Base-by-base conservation (phyloP, 2,888 invertebrate species). In the Coleophora deauratella region DNA sequence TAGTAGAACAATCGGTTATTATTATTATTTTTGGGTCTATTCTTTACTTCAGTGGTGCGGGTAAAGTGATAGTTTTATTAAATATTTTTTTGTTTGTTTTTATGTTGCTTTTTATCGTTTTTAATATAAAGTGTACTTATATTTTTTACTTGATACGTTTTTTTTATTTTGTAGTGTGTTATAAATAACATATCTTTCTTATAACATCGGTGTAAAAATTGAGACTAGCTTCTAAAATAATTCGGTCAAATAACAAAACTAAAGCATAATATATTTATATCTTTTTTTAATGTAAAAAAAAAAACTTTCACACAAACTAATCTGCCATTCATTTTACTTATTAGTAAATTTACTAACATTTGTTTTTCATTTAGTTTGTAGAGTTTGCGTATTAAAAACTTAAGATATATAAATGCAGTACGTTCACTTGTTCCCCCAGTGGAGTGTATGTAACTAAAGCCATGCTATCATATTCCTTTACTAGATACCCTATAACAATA, bases 201-300 rank as follows among this genome's bases (percentile, higher is more conserved):
- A 34, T 42, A 37, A 28, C 32, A 37, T 38, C 31, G 28, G 33
- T 33, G 46, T 33, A 14, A 27, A 37, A 33, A 30, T 44, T 42
- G 84, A 85, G 84, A 84, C 84, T 84, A 84, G 84, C 82, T 73
- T 72, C 79, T 81, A 78, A 59, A 66, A 59, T 56, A 50, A 59
- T 59, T 65, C 73, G 79, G 79, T 77, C 71, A 55, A 27, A 10
- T 15, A 31, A 37, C 33, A 36, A 32, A n/a, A 37, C 12, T 33
- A 33, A 39, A 10, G 3, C 27, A n/a, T 14, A n/a, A n/a, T n/a
- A n/a, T n/a, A 12, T 4, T 10, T 37, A 13, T 27, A 11, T n/a
- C 9, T 14, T 34, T 13, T 34, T 9, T n/a, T 15, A 9, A 15
- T 15, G 6, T 9, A 35, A 21, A 27, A n/a, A 15, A 1, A 35